Percentiles rank a stretch among this genome's conserved stretches.
Conservation (phyloP, 2,113 vertebrate species). For the Cynoglossus semilaevis region DNA sequence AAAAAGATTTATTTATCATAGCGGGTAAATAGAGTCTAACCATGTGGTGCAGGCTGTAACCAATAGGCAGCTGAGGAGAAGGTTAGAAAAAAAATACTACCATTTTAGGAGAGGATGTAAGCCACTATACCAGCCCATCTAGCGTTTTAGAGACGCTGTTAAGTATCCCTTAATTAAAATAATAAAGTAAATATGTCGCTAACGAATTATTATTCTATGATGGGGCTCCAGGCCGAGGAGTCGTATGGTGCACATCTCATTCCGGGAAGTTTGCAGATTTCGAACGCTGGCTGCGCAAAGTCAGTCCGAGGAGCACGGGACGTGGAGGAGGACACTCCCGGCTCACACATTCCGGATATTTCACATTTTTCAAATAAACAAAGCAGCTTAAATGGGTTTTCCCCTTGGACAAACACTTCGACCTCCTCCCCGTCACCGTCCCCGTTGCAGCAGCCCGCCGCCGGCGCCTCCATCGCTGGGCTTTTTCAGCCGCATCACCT, state of each 20-base stretch:
- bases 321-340: slow-evolving; percentile 56
- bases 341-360: slow-evolving; percentile 67
- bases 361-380: slow-evolving; percentile 69
- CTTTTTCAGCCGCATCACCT: slow-evolving; percentile 65
- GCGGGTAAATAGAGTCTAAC: slow-evolving; percentile 61
- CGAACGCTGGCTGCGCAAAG: slow-evolving; percentile 62
- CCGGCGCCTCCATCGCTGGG: slow-evolving; percentile 53
- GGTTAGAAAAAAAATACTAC: slow-evolving; percentile 69
- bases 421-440: slow-evolving; percentile 43
- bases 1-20: slow-evolving; percentile 65
- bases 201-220: slow-evolving; percentile 77
- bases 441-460: slow-evolving; percentile 56
- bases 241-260: slow-evolving; percentile 70
- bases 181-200: slow-evolving; percentile 77
- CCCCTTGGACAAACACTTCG: slow-evolving; percentile 62
- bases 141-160: slow-evolving; percentile 73
- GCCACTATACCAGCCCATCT: slow-evolving; percentile 67
- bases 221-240: slow-evolving; percentile 71
- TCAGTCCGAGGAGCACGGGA: slow-evolving; percentile 51
- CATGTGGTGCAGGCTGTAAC: slow-evolving; percentile 62
- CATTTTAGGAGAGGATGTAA: slow-evolving; percentile 74
- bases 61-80: slow-evolving; percentile 65
- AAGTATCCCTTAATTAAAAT: slow-evolving; percentile 75
- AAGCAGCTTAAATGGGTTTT: slow-evolving; percentile 55
- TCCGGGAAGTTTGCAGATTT: slow-evolving; percentile 66